phyloP scores from a whole-genome alignment of 2,888 invertebrate species.

The Lycocerus yunnanus region DNA sequence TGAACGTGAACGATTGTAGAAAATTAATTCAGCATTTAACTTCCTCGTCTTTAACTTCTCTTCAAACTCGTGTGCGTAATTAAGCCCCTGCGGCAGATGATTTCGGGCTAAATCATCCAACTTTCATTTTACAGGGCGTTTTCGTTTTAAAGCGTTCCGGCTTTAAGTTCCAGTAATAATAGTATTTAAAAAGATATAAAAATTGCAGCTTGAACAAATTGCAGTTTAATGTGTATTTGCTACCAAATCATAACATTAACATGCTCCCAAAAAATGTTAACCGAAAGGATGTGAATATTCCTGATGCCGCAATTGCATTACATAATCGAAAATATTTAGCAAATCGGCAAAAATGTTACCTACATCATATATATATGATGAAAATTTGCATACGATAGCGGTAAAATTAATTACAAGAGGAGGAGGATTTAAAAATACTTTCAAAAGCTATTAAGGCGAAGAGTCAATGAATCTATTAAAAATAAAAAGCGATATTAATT shows the following conservation, averaged over 20 bases:
- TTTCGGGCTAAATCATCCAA: constrained; percentile 15
- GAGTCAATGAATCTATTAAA: not conserved
- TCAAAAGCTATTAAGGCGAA: not conserved
- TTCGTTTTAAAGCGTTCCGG: constrained; percentile 20
- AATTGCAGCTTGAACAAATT: constrained; percentile 21
- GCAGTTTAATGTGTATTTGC: constrained; percentile 20
- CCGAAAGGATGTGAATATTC: not conserved
- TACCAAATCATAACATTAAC: constrained; percentile 14
- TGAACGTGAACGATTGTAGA: constrained; percentile 7
- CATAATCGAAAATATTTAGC: not conserved
- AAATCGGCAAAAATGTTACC: not conserved
- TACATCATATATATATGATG: no score
- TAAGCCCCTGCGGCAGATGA: constrained; percentile 20
- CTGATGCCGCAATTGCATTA: not conserved
- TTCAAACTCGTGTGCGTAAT: constrained; percentile 17
- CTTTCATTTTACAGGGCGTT: constrained; percentile 15
- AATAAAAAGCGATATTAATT: not conserved
- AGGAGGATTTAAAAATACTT: not conserved
- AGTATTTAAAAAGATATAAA: constrained; percentile 20
- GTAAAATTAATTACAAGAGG: not conserved
- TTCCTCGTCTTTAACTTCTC: constrained; percentile 1
- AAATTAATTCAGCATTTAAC: constrained; percentile 6
- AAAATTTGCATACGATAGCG: not conserved
- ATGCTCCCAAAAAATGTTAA: constrained; percentile 9
- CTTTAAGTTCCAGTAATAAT: constrained; percentile 14